Evolutionary conservation across 2,888 invertebrate genomes (phyloP).

Genomic region (Leptarthrus brevirostris): DNA sequence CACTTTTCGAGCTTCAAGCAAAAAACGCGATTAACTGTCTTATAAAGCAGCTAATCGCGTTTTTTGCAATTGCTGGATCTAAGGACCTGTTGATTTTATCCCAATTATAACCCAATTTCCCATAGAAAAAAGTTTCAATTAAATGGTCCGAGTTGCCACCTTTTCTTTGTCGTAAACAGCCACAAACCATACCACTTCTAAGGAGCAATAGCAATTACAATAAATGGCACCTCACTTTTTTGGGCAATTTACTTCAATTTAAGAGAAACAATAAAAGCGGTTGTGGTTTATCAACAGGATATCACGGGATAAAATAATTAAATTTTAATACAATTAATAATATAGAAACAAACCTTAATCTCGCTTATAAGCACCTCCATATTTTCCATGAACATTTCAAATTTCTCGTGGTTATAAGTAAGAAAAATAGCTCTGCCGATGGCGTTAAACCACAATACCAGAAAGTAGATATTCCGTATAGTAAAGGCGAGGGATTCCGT

Average conservation of each 20-base stretch:
- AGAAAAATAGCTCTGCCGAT: constrained; percentile 40
- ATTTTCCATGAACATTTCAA: constrained; percentile 46
- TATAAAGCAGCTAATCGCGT: too few species aligned
- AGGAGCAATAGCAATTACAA: not conserved
- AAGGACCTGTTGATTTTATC: constrained; percentile 10
- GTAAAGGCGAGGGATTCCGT: constrained; percentile 41
- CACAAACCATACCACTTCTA: not conserved
- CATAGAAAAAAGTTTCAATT: constrained; percentile 14
- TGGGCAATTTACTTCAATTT: not conserved
- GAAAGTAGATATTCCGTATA: constrained; percentile 48
- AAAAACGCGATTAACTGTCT: too few species aligned
- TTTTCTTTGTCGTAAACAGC: not conserved
- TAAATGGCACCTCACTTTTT: not conserved
- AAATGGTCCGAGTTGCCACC: not conserved
- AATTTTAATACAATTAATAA: too few species aligned
- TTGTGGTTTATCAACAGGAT: too few species aligned
- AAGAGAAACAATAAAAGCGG: too few species aligned
- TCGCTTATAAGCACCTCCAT: constrained; percentile 32
- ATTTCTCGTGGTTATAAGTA: constrained; percentile 17
- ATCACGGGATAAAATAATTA: too few species aligned
- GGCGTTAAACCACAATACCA: constrained; percentile 50
- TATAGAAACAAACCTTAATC: too few species aligned
- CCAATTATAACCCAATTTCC: constrained; percentile 20
- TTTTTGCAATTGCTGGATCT: not conserved
- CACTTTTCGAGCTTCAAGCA: not conserved